These are phyloP conservation scores for Drosophila conformis DNA, from an alignment of 2,888 invertebrate species.

Conservation along the genomic window DNA sequence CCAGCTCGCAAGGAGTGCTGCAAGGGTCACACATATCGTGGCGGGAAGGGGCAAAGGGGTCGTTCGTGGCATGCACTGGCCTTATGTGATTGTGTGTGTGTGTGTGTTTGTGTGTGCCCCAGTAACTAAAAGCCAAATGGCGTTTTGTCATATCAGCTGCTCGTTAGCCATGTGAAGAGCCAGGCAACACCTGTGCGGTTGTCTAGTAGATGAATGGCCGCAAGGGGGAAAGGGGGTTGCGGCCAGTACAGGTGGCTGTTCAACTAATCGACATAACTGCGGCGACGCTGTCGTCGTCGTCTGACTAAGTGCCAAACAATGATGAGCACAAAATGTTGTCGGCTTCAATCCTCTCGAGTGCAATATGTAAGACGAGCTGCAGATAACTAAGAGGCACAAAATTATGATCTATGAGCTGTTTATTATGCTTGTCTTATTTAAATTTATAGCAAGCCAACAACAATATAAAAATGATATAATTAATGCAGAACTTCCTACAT, in stretches of 20 bases:
- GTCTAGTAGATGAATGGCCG: neutral
- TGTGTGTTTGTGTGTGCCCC: conserved; percentile 31
- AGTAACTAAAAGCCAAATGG: conserved; percentile 73
- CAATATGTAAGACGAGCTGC: conserved; percentile 16
- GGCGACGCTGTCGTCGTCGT: conserved; percentile 48
- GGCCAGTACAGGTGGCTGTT: conserved; percentile 26
- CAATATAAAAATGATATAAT: neutral
- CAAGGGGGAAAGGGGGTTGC: conserved; percentile 2
- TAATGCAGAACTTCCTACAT: neutral
- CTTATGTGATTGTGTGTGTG: neutral
- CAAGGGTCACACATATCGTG: neutral
- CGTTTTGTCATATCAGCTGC: conserved; percentile 76
- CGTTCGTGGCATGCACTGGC: conserved; percentile 39
- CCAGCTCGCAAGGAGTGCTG: conserved; percentile 39
- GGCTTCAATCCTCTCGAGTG: conserved; percentile 30
- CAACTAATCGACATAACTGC: conserved; percentile 68
- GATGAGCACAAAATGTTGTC: conserved; percentile 62
- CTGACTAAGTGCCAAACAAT: conserved; percentile 76
- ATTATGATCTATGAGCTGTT: conserved; percentile 3
- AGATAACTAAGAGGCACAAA: neutral
- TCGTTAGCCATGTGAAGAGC: conserved; percentile 65
- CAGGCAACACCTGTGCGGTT: conserved; percentile 9
- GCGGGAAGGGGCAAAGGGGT: neutral
- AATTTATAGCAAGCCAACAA: neutral
- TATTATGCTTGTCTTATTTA: neutral